These are phyloP conservation scores for Caenorhabditis wallacei DNA, from an alignment of 2,888 invertebrate genomes.

Conservation along the genomic window DNA sequence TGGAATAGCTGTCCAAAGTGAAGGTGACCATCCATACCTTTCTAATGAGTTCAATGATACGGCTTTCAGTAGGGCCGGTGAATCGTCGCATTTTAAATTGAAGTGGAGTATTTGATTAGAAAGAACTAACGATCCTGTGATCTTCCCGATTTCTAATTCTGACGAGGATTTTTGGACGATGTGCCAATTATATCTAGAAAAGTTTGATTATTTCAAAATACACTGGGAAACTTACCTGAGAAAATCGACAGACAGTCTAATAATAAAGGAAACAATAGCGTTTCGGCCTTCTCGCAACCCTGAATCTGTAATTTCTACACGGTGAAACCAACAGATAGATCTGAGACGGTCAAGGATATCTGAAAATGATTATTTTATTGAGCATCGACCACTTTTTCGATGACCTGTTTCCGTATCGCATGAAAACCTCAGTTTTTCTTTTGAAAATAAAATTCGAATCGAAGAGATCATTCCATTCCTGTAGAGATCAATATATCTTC, in stretches of 20 bases:
- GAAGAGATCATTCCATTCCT: background rate
- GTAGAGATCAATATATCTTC: background rate
- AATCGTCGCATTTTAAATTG: background rate
- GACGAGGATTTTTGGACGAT: too few species aligned
- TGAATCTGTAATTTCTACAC: background rate
- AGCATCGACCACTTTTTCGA: background rate
- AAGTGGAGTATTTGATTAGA: too few species aligned
- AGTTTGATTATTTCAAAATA: too few species aligned
- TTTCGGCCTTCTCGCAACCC: background rate
- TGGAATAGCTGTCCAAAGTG: background rate
- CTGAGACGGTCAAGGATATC: background rate
- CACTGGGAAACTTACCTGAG: background rate
- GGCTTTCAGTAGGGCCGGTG: background rate
- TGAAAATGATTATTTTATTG: background rate
- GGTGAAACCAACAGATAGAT: background rate
- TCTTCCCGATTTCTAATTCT: too few species aligned
- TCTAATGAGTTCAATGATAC: background rate
- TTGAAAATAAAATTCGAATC: background rate
- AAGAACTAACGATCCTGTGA: too few species aligned
- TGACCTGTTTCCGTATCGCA: background rate
- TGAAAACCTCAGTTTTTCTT: background rate
- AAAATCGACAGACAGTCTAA: background rate
- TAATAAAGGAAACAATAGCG: background rate
- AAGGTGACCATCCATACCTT: background rate
- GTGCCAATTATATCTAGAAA: too few species aligned